Base-by-base conservation (phyloP, 2,888 invertebrate species). In the Watsonalla binaria region DNA sequence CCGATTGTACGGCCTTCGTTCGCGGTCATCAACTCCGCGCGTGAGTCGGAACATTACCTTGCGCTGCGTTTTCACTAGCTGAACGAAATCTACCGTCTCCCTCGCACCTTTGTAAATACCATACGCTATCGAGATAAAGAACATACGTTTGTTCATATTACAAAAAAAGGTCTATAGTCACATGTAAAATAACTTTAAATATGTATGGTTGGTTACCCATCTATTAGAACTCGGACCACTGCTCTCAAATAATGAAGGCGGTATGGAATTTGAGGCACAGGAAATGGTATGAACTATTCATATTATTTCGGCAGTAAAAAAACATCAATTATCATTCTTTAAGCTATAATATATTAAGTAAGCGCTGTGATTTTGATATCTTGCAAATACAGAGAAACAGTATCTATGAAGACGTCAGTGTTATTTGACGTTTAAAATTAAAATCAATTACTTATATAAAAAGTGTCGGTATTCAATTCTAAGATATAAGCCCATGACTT, bases 1-100 rank as follows among this genome's bases (percentile, higher is more conserved):
- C 90, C 89, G 90, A 90, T 90, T 89, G 89, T 71, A 68, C 84
- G 88, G 87, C 90, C 90, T 90, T 89, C 89, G 80, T 69, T 68
- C 76, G 84, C 89, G 89, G 90, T 90, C 90, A 86, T 82, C 89
- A 86, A 87, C 90, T 80, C 85, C 77, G 80, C 75, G 79, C 78
- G 76, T 70, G 80, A 76, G 80, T 71, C 73, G 72, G 81, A 74
- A 78, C 76, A 68, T 73, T 76, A 82, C 83, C 76, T 78, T 78
- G 77, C 71, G 65, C 62, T 70, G 69, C 70, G 74, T 78, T 80
- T 80, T 78, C 80, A 80, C 80, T 75, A 71, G 65, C 59, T 71
- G 60, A 70, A 64, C 48, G 37, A 59, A 60, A 60, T 62, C 50
- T 56, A 56, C 46, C 55, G 42, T 80, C 79, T 69, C 74, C 51